phyloP scores from a whole-genome alignment of 1,140 invertebrate genomes.

The Drosophila pachea region DNA sequence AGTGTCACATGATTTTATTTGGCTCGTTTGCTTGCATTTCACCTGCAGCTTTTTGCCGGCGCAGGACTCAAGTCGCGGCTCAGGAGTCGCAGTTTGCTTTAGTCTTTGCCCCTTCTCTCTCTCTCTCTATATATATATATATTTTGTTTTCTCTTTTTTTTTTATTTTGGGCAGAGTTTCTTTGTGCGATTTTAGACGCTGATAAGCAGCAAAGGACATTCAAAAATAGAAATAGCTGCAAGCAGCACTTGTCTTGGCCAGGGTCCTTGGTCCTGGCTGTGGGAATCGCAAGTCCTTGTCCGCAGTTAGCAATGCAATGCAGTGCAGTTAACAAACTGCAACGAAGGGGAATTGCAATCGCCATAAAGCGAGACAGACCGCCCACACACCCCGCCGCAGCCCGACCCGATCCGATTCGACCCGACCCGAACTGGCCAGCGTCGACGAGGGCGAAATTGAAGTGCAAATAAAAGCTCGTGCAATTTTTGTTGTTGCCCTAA shows the following conservation, averaged over 20 bases:
- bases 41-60: slow-evolving; percentile 62
- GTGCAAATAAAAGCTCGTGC: slow-evolving; percentile 73
- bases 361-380: slow-evolving; percentile 57
- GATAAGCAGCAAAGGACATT: slow-evolving; percentile 73
- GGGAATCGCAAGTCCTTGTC: slow-evolving; percentile 33
- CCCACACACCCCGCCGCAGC: neutral
- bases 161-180: slow-evolving; percentile 64
- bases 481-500: slow-evolving; percentile 41
- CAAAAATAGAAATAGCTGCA: slow-evolving; percentile 72
- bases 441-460: slow-evolving; percentile 67
- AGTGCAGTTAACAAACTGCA: slow-evolving; percentile 69
- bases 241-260: slow-evolving; percentile 68
- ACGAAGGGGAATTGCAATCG: slow-evolving; percentile 70
- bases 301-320: slow-evolving; percentile 32
- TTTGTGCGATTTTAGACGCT: slow-evolving; percentile 59
- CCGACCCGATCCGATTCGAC: neutral
- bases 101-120: too few species aligned
- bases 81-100: slow-evolving; percentile 1
- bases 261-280: slow-evolving; percentile 1
- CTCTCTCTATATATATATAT: slow-evolving; percentile 21
- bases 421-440: neutral
- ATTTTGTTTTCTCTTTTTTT: neutral
- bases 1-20: slow-evolving; percentile 78
- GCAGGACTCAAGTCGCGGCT: slow-evolving; percentile 7
- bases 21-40: slow-evolving; percentile 56